phyloP scores from a whole-genome alignment of 2,888 invertebrate species.

The Agrypnus murinus region DNA sequence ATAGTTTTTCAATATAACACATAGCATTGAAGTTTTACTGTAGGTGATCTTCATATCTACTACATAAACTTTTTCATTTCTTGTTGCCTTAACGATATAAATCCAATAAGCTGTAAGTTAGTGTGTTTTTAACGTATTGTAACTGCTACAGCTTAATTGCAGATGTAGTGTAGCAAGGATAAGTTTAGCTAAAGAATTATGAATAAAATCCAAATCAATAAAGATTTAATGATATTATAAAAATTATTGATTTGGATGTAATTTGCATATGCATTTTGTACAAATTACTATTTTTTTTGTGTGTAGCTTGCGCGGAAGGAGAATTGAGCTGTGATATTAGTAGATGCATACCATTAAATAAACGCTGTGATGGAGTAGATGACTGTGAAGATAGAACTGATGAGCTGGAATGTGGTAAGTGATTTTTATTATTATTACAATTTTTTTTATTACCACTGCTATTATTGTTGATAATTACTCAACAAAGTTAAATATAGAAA shows the following conservation, averaged over 20 bases:
- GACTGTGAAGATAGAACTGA: constrained; percentile 82
- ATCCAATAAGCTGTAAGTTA: too few relatives aligned
- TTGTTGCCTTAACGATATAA: too few relatives aligned
- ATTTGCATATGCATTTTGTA: not conserved
- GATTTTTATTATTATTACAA: constrained; percentile 21
- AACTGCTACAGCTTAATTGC: constrained; percentile 41
- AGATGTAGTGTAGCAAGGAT: constrained; percentile 15
- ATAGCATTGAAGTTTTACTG: too few relatives aligned
- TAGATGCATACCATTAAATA: constrained; percentile 74
- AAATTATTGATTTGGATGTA: constrained; percentile 13
- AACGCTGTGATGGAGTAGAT: constrained; percentile 75
- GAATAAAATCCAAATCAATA: constrained; percentile 20
- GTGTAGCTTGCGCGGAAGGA: constrained; percentile 73
- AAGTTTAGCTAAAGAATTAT: not conserved
- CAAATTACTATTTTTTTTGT: not conserved
- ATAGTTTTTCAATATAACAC: too few relatives aligned
- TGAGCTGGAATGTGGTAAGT: constrained; percentile 76
- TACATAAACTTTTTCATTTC: too few relatives aligned
- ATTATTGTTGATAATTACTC: not conserved
- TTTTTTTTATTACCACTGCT: not conserved
- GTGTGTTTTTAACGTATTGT: constrained; percentile 9
- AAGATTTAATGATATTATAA: too few relatives aligned
- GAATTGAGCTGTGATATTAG: constrained; percentile 79
- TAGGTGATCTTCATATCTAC: too few relatives aligned
- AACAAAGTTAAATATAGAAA: not conserved